These are phyloP conservation scores for Xiphorhynchus elegans DNA, from an alignment of 2,113 vertebrate genomes.

Conservation along the genomic window DNA sequence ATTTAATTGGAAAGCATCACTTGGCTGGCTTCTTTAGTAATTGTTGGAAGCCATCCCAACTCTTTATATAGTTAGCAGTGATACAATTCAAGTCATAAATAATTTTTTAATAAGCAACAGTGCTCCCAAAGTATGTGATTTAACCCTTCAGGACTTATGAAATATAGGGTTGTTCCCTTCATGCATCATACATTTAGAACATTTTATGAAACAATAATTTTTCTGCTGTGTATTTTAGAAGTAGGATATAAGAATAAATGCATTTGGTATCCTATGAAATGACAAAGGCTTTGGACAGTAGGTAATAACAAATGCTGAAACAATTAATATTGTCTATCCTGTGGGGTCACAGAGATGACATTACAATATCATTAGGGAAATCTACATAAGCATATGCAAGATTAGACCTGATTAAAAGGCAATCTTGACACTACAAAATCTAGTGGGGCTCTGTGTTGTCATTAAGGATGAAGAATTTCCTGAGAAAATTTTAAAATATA, in stretches of 20 bases:
- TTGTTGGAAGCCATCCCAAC: constrained; percentile 43
- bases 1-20: constrained; percentile 55
- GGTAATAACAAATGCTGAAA: not conserved
- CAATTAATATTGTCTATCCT: not conserved
- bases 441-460: not conserved
- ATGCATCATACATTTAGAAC: not conserved
- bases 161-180: not conserved
- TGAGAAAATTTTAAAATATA: not conserved
- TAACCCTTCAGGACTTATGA: not conserved
- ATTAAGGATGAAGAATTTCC: not conserved
- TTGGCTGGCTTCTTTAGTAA: constrained; percentile 4
- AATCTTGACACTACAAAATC: not conserved
- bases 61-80: constrained; percentile 53
- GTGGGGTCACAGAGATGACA: not conserved
- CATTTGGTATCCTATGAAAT: not conserved
- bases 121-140: not conserved
- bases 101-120: constrained; percentile 41
- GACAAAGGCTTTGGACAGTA: not conserved
- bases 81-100: constrained; percentile 50
- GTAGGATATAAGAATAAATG: not conserved
- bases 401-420: not conserved
- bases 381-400: not conserved
- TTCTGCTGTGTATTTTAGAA: not conserved
- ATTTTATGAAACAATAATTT: not conserved
- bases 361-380: not conserved